Base-by-base conservation (phyloP, 2,113 vertebrate genomes). In the Barbus barbus region DNA sequence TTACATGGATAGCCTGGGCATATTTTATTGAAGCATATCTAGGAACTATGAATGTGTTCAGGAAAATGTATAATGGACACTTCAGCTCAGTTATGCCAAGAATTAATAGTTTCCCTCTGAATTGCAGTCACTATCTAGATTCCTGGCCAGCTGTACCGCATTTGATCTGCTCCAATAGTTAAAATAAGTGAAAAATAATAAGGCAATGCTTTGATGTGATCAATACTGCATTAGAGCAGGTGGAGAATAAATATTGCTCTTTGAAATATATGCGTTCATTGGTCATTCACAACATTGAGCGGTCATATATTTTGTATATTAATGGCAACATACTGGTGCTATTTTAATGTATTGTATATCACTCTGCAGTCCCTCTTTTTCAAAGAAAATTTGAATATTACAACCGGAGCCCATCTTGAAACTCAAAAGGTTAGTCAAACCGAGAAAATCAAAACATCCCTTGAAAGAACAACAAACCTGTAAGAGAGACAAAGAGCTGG, bases 121-220 rank as follows among this genome's bases (percentile, higher is more conserved):
- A n/a, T 72, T 44, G 3, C 36, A 24, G 9, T 72, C 69, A 24
- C 69, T 16, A 6, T 44, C 11, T 71, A 85, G 86, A 83, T 4
- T 6, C 48, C 31, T 12, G 24, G 72, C 82, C 51, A 60, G 58
- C 78, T n/a, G 26, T 12, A 24, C 33, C 11, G 24, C 24, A 60
- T 61, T 73, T 44, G 24, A 82, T 73, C 51, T 51, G 76, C 53
- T 60, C 8, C 56, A 58, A 77, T 58, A 38, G 24, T 48, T 78
- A 22, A 53, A 60, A 56, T 38, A 60, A 77, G 9, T 24, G 11
- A 41, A 41, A 22, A 20, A 18, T 1, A 36, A 13, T 33, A 24
- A 38, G 33, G 33, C 76, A 78, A 41, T 61, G 51, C 75, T 77
- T 56, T 77, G 24, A 5, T 58, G 31, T 13, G n/a, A 78, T 41